These are phyloP conservation scores for Monopis laevigella DNA, from an alignment of 2,888 invertebrate species.

Conservation along the genomic window DNA sequence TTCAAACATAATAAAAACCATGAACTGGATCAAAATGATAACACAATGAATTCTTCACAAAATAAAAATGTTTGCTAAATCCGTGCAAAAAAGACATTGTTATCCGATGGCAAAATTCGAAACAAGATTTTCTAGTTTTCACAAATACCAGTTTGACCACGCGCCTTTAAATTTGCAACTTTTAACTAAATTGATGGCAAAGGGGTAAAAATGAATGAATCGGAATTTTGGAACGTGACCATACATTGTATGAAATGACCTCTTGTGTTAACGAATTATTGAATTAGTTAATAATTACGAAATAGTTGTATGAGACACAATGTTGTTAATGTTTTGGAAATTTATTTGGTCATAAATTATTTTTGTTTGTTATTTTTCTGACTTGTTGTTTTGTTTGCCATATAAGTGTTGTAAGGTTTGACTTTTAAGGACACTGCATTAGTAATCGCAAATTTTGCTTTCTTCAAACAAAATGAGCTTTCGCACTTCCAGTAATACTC, in stretches of 20 bases:
- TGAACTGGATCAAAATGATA: constrained; percentile 28
- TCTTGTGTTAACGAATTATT: constrained; percentile 49
- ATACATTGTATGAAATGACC: constrained; percentile 53
- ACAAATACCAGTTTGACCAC: constrained; percentile 43
- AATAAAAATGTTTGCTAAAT: constrained; percentile 51
- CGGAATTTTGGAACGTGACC: constrained; percentile 5
- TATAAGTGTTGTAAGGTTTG: no score
- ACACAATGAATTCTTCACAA: constrained; percentile 36
- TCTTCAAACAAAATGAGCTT: no score
- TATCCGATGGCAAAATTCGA: constrained; percentile 22
- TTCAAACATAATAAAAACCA: no score
- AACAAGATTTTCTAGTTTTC: constrained; percentile 52
- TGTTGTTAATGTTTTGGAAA: constrained; percentile 27
- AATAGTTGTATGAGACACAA: neutral
- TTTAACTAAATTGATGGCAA: constrained; percentile 8
- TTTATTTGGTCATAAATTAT: constrained; percentile 22
- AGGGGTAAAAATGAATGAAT: constrained; percentile 8
- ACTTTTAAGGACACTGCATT: no score
- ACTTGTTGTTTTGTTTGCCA: no score
- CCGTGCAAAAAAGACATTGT: constrained; percentile 36
- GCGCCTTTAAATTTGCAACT: constrained; percentile 51
- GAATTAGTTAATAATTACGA: constrained; percentile 52
- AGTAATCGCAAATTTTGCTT: no score
- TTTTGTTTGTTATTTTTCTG: no score
- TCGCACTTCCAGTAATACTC: no score